A percentile compares a stretch with the other conserved stretches of the same genome.
Evolutionary conservation across 1,140 invertebrate species (phyloP).

Genomic region (Wiebesia pumilae): DNA sequence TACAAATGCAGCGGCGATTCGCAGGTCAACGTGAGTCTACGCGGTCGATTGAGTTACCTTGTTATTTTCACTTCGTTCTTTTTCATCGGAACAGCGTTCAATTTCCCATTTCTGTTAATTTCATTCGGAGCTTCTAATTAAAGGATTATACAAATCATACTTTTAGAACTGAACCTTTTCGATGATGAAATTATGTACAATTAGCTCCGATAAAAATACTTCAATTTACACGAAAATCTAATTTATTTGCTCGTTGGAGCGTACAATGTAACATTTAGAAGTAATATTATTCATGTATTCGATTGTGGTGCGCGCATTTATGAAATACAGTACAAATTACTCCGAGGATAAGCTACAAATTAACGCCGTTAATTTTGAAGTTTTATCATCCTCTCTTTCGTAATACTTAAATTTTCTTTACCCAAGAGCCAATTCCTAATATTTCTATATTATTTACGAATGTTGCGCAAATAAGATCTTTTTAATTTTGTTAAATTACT

Average conservation of each 20-base stretch:
- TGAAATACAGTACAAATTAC: background rate
- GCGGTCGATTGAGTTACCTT: constrained; percentile 36
- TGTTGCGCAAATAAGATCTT: background rate
- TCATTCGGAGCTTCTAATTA: constrained; percentile 32
- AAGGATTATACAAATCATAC: background rate
- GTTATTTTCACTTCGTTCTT: constrained; percentile 33
- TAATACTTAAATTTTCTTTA: background rate
- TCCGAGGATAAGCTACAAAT: background rate
- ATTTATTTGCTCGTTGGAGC: background rate
- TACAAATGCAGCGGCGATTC: background rate
- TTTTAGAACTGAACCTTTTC: background rate
- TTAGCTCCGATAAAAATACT: background rate
- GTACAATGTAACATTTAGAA: background rate
- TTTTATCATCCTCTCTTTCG: background rate
- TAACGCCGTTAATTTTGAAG: background rate
- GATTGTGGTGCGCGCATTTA: background rate
- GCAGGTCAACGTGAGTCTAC: background rate
- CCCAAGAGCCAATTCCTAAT: too few relatives aligned
- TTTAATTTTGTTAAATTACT: background rate
- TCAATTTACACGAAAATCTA: background rate
- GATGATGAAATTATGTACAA: background rate
- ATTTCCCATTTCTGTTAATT: constrained; percentile 49
- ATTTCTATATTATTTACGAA: too few relatives aligned
- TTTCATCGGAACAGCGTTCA: constrained; percentile 4
- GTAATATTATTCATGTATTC: background rate